Conservation (phyloP, 2,797 vertebrate species). For the Pseudochirops corinnae region DNA sequence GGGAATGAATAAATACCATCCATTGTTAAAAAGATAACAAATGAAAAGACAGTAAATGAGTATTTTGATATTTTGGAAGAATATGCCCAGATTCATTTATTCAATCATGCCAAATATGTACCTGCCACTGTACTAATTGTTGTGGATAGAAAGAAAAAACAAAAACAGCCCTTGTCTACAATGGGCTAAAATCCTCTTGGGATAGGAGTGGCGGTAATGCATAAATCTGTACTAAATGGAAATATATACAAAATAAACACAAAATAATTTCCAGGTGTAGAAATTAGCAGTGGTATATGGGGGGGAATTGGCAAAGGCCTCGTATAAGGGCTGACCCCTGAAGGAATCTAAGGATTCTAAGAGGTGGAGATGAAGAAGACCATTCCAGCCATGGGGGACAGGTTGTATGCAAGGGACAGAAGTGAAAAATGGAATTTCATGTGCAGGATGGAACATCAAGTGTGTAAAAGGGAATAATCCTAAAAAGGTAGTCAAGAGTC, state of each 20-base stretch:
- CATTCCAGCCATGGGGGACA: no score
- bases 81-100: neutral
- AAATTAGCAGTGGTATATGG: neutral
- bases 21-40: neutral
- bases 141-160: neutral
- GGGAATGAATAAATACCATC: neutral
- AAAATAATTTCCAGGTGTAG: no score
- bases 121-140: neutral
- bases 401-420: no score
- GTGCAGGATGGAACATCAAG: no score
- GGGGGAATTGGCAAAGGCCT: neutral
- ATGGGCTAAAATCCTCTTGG: neutral
- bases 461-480: no score
- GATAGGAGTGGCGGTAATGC: neutral
- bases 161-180: neutral
- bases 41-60: neutral
- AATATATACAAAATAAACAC: neutral
- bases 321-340: neutral
- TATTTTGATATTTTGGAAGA: neutral
- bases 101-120: neutral
- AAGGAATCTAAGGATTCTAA: neutral
- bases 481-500: no score
- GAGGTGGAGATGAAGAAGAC: no score
- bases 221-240: neutral
- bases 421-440: no score